Conservation (phyloP, 35 echinoderm and acorn worm species). For the Ptychodera flava region DNA sequence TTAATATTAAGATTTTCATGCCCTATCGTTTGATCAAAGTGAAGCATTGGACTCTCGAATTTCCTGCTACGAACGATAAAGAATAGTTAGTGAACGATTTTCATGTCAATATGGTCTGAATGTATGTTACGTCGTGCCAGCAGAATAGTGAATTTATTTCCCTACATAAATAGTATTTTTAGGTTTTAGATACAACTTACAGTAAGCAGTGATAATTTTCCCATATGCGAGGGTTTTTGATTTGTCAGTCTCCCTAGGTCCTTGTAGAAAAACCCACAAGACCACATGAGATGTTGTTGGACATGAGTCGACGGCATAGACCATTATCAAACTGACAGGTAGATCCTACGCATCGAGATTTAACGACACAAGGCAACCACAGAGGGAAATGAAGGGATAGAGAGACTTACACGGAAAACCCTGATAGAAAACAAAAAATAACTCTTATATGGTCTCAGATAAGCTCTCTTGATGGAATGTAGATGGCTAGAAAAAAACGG, state of each 20-base stretch:
- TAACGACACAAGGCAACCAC: neutral
- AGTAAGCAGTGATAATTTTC: too few species aligned
- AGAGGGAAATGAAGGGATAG: neutral
- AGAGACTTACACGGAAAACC: neutral
- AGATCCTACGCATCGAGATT: neutral
- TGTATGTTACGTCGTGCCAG: too few species aligned
- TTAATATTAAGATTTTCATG: neutral
- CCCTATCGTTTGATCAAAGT: neutral
- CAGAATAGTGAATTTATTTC: too few species aligned
- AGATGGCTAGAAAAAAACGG: neutral
- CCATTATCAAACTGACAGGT: neutral
- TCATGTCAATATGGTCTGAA: too few species aligned
- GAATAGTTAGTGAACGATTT: too few species aligned
- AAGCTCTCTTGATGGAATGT: neutral
- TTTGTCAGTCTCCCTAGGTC: too few species aligned
- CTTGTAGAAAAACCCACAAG: too few species aligned
- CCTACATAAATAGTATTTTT: too few species aligned
- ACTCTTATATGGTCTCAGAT: neutral
- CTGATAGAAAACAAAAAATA: neutral
- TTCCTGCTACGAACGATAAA: neutral
- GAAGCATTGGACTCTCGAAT: neutral
- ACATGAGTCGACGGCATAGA: neutral
- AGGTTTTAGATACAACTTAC: too few species aligned
- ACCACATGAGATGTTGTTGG: too few species aligned
- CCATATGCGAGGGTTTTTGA: too few species aligned